phyloP scores from a whole-genome alignment of 2,888 invertebrate species.

The Chloroclystis v-ata region DNA sequence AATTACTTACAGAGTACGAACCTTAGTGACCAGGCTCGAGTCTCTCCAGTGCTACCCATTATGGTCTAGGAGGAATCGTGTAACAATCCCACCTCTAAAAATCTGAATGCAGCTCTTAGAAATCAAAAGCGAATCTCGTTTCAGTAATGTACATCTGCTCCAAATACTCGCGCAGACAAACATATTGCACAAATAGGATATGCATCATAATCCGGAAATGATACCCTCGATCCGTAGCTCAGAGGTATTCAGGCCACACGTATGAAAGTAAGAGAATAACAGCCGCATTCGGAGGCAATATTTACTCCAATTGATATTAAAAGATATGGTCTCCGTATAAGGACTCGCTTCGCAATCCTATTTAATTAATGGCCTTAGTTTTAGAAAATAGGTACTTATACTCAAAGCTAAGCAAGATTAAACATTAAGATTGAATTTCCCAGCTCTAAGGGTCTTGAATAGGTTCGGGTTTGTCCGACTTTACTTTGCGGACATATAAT shows the following conservation, averaged over 20 bases:
- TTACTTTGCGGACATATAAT: not conserved
- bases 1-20: no score
- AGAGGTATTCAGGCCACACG: slow-evolving; percentile 10
- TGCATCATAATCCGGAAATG: slow-evolving; percentile 10
- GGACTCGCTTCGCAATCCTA: slow-evolving; percentile 19
- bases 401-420: not conserved
- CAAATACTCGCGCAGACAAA: not conserved
- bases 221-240: slow-evolving; percentile 5
- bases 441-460: not conserved
- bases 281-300: slow-evolving; percentile 7
- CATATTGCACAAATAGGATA: slow-evolving; percentile 6
- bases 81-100: no score
- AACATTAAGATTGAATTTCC: slow-evolving; percentile 5
- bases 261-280: slow-evolving; percentile 6
- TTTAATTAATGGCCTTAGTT: slow-evolving; percentile 20
- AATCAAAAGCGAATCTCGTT: no score
- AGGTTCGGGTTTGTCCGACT: not conserved
- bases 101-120: no score
- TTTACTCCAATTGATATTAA: slow-evolving; percentile 18
- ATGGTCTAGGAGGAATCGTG: no score
- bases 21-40: no score
- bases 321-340: slow-evolving; percentile 16
- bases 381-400: slow-evolving; percentile 4
- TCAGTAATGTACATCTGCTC: not conserved
- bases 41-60: no score